phyloP scores from a whole-genome alignment of 2,888 invertebrate genomes.

The Belgica antarctica region DNA sequence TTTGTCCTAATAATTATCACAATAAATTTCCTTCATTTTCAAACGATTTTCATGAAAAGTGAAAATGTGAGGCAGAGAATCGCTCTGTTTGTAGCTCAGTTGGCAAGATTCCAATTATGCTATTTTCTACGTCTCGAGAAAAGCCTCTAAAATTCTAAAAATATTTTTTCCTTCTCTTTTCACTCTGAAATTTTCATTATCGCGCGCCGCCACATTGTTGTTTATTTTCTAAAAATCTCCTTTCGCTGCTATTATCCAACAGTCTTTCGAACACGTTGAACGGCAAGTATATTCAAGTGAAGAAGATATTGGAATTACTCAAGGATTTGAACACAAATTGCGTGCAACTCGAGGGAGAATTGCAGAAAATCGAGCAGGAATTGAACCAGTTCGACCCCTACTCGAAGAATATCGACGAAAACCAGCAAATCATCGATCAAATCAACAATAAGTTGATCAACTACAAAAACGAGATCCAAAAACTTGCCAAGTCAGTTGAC shows the following conservation, averaged over 20 bases:
- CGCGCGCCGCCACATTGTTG: background rate
- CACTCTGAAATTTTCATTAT: background rate
- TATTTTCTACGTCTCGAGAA: constrained; percentile 21
- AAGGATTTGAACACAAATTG: constrained; percentile 49
- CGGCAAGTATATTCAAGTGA: constrained; percentile 46
- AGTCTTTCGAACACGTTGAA: constrained; percentile 48
- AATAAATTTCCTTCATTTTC: no score
- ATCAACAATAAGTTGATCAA: constrained; percentile 60
- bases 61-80: no score
- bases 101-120: constrained; percentile 42
- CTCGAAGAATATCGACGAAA: constrained; percentile 60
- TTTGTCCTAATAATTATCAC: no score
- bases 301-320: constrained; percentile 52
- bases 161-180: constrained; percentile 13
- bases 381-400: constrained; percentile 61
- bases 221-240: constrained; percentile 26
- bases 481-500: constrained; percentile 54
- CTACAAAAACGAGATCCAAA: constrained; percentile 51
- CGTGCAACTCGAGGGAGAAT: constrained; percentile 63
- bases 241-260: no score
- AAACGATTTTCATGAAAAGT: no score
- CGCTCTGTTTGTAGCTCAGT: constrained; percentile 20
- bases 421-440: constrained; percentile 61
- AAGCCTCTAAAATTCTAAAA: constrained; percentile 34
- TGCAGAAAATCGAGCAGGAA: constrained; percentile 61